Evolutionary conservation across 2,888 invertebrate species (phyloP).

Genomic region (Lasius fuliginosus): DNA sequence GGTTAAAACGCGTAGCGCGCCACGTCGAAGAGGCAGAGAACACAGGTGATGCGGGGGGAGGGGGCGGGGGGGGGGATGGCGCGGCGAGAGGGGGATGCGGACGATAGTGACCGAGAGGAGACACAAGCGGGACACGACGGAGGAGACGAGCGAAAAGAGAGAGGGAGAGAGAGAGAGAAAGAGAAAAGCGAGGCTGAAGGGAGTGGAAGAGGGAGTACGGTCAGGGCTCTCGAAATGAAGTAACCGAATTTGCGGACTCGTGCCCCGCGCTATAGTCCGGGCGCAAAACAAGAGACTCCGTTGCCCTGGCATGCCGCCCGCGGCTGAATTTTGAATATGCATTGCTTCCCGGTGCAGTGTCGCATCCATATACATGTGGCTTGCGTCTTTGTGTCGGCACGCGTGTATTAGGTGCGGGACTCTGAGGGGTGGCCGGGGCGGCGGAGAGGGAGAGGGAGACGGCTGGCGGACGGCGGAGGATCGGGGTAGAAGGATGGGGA

Average conservation of each 20-base stretch:
- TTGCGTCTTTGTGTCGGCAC: conserved; percentile 66
- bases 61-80: conserved; percentile 33
- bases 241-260: conserved; percentile 85
- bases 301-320: conserved; percentile 80
- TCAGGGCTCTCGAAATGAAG: conserved; percentile 82
- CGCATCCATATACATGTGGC: conserved; percentile 73
- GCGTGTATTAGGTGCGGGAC: conserved; percentile 61
- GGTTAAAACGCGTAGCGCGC: conserved; percentile 82
- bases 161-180: conserved; percentile 25
- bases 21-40: conserved; percentile 61
- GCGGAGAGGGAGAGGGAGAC: background rate
- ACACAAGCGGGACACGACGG: conserved; percentile 52
- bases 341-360: conserved; percentile 82
- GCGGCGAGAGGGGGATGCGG: conserved; percentile 33
- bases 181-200: conserved; percentile 36
- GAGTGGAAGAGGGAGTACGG: conserved; percentile 54
- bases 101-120: conserved; percentile 57
- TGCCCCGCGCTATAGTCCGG: conserved; percentile 70
- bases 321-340: conserved; percentile 86
- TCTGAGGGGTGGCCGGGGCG: background rate
- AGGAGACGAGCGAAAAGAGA: conserved; percentile 52
- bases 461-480: background rate
- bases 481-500: background rate
- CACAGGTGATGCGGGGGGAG: conserved; percentile 45
- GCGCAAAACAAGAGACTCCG: conserved; percentile 76